phyloP scores from a whole-genome alignment of 2,888 invertebrate genomes.

The Encarsia formosa region DNA sequence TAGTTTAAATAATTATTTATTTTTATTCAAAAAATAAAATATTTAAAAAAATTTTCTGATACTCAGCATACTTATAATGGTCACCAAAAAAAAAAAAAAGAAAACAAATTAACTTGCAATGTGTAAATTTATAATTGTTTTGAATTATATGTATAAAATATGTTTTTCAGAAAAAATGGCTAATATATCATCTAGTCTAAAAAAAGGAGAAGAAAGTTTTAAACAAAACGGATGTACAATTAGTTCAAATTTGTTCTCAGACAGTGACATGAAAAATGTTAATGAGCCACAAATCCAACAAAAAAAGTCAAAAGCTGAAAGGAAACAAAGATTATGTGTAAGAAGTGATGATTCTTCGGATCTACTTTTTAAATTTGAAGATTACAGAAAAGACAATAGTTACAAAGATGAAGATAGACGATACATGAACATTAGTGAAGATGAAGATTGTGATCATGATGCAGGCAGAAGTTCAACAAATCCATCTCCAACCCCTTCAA shows the following conservation, averaged over 20 bases:
- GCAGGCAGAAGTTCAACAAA: slow-evolving; percentile 54
- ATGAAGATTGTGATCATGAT: slow-evolving; percentile 51
- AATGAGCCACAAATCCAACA: slow-evolving; percentile 34
- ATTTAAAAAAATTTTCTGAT: no score
- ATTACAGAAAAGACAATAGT: slow-evolving; percentile 34
- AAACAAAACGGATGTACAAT: slow-evolving; percentile 28
- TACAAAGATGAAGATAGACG: slow-evolving; percentile 37
- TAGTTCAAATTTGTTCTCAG: slow-evolving; percentile 21
- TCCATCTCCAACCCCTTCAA: slow-evolving; percentile 47
- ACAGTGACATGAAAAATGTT: slow-evolving; percentile 14
- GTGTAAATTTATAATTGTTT: not conserved
- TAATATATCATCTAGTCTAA: no score
- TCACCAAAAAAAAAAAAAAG: not conserved
- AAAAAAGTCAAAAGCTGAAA: slow-evolving; percentile 43
- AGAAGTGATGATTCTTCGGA: slow-evolving; percentile 45
- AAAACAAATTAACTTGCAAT: no score
- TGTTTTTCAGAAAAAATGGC: slow-evolving; percentile 10
- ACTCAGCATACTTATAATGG: not conserved
- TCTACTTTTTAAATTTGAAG: slow-evolving; percentile 46
- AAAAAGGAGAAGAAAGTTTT: slow-evolving; percentile 31
- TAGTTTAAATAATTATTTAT: no score
- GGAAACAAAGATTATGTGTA: slow-evolving; percentile 46
- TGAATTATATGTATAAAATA: not conserved
- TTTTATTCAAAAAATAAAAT: no score
- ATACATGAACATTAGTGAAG: slow-evolving; percentile 38